Evolutionary conservation across 1,140 invertebrate species (phyloP).

Genomic region (Bombus haemorrhoidalis): DNA sequence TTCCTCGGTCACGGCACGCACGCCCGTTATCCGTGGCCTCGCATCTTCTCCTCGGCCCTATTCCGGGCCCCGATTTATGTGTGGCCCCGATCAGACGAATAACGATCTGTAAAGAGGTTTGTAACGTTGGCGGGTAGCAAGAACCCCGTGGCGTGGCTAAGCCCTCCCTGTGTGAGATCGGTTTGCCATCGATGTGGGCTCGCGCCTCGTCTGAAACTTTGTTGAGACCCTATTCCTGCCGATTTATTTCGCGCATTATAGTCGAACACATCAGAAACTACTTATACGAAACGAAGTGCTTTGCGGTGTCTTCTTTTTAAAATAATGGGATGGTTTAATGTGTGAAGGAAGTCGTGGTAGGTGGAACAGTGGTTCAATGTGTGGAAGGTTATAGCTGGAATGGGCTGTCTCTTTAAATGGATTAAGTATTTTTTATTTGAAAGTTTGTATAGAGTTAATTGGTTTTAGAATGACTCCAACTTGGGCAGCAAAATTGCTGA

Average conservation of each 20-base stretch:
- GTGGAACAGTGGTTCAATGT: no score
- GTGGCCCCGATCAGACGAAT: slow-evolving; percentile 78
- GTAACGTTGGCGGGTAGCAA: slow-evolving; percentile 80
- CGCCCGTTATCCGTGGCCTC: slow-evolving; percentile 5
- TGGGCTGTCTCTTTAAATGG: no score
- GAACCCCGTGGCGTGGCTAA: slow-evolving; percentile 75
- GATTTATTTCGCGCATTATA: slow-evolving; percentile 42
- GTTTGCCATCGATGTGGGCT: slow-evolving; percentile 50
- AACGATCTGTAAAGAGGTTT: slow-evolving; percentile 83
- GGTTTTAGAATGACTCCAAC: no score
- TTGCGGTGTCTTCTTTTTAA: background rate
- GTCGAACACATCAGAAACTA: background rate
- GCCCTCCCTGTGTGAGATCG: slow-evolving; percentile 69
- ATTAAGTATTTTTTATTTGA: no score
- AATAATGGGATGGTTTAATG: background rate
- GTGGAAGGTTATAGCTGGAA: no score
- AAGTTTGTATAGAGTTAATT: no score
- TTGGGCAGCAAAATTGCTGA: no score
- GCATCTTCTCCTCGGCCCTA: background rate
- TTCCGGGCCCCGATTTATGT: slow-evolving; percentile 71
- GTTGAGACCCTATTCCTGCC: slow-evolving; percentile 18
- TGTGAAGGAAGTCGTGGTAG: background rate
- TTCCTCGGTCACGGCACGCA: slow-evolving; percentile 32
- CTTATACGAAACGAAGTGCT: background rate
- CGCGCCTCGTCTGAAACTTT: slow-evolving; percentile 58